Conservation (phyloP, 2,797 vertebrate species). For the Acridotheres tristis region DNA sequence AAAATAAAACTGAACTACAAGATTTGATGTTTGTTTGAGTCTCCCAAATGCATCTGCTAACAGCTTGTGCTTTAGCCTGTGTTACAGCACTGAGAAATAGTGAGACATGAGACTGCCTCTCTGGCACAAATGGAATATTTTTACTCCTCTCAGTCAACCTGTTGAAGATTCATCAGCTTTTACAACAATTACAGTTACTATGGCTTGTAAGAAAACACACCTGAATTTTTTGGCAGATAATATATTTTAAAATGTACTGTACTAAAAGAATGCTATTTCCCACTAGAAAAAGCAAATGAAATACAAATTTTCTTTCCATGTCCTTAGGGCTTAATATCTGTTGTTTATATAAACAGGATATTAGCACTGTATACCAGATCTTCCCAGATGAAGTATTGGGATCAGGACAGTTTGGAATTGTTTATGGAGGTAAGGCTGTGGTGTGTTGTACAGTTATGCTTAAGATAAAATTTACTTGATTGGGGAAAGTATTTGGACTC, state of each 20-base stretch:
- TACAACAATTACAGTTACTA: background rate
- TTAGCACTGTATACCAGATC: conserved; percentile 96
- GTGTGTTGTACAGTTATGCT: background rate
- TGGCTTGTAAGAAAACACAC: background rate
- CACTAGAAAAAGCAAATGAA: background rate
- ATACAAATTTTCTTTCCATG: background rate
- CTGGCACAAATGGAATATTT: background rate
- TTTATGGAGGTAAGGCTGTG: conserved; percentile 90
- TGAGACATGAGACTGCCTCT: background rate
- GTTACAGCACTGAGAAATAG: background rate
- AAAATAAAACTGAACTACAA: background rate
- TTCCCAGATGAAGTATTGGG: conserved; percentile 97
- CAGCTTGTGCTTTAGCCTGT: background rate
- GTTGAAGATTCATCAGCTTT: background rate
- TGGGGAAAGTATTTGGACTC: background rate
- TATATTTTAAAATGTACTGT: background rate
- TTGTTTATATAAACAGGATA: conserved; percentile 83
- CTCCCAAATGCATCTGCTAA: background rate
- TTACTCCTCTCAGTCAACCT: background rate
- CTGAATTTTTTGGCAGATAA: background rate
- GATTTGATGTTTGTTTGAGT: background rate
- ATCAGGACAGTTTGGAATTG: conserved; percentile 97
- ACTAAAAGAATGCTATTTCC: background rate
- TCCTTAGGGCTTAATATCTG: background rate
- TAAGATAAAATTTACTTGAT: background rate